Evolutionary conservation across 2,797 vertebrate species (phyloP).

Genomic region (Smutsia gigantea): DNA sequence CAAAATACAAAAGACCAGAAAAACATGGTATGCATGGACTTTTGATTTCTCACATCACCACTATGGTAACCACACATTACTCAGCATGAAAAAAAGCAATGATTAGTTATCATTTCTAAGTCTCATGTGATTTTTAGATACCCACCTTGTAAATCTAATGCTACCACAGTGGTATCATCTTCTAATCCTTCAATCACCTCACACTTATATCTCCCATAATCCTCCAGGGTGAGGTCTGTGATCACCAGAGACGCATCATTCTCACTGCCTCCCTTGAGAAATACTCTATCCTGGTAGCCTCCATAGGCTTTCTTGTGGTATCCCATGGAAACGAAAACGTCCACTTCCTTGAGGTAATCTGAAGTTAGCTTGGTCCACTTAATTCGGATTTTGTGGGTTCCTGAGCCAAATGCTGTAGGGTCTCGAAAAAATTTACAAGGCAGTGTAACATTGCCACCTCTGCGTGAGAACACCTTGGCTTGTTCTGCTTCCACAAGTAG

Average conservation of each 20-base stretch:
- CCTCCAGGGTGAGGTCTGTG: constrained; percentile 88
- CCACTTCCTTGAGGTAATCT: constrained; percentile 91
- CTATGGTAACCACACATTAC: background rate
- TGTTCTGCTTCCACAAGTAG: constrained; percentile 93
- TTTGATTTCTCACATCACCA: background rate
- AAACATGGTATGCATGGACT: background rate
- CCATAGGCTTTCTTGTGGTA: constrained; percentile 91
- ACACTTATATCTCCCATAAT: constrained; percentile 94
- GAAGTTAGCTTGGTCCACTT: constrained; percentile 95
- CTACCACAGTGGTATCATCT: constrained; percentile 88
- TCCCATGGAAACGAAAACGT: constrained; percentile 94
- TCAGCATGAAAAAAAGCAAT: background rate
- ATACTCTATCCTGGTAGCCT: constrained; percentile 89
- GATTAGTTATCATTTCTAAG: background rate
- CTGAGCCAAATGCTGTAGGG: constrained; percentile 84
- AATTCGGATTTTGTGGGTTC: constrained; percentile 88
- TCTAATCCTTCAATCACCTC: constrained; percentile 93
- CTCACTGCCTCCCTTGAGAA: constrained; percentile 86
- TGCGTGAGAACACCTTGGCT: constrained; percentile 86
- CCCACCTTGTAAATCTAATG: constrained; percentile 90
- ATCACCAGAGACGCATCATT: constrained; percentile 93
- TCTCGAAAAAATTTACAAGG: constrained; percentile 94
- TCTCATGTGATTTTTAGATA: background rate
- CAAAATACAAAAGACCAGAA: constrained; percentile 23
- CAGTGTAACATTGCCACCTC: constrained; percentile 91